Base-by-base conservation (phyloP, 2,113 vertebrate species). In the Crotophaga sulcirostris region DNA sequence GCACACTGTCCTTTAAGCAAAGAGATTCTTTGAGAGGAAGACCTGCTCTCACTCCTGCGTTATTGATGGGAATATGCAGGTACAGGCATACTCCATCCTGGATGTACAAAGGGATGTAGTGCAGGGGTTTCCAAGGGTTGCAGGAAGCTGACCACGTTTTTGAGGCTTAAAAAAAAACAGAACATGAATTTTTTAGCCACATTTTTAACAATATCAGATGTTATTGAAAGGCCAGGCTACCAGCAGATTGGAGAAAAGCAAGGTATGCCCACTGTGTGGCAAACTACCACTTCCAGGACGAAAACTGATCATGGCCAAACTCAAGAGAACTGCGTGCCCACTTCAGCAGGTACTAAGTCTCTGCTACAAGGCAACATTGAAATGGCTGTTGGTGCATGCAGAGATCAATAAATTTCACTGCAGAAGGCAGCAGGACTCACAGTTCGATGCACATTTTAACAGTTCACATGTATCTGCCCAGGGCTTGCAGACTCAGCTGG, bases 401-500 rank as follows among this genome's bases (percentile, higher is more conserved):
- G 34, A 44, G 15, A 18, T 3, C 70, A 64, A 29, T 3, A 28
- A 24, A 82, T 60, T 24, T 49, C 64, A 33, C 20, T 45, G 40
- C 28, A 47, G 59, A 54, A 68, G 45, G 67, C 5, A 49, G 36
- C 29, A 51, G 34, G 36, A 67, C 15, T 58, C 36, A 10, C 13
- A 25, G 45, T n/a, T 42, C 49, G 21, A 4, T 33, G 56, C 33
- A 25, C 42, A 25, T 87, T 76, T 58, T 55, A 60, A 64, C 26
- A 81, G 89, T 38, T 79, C 38, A 42, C 64, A 31, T 7, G 8
- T 52, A 47, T 51, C 42, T 60, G 14, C 51, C 31, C 25, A 40
- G 21, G 16, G 16, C 10, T 84, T 23, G 45, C n/a, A 69, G 34
- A 47, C 5, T 6, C 0, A 0, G 14, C 31, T 0, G 1, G 21